Evolutionary conservation across 2,113 vertebrate genomes (phyloP).

Genomic region (Paramormyrops kingsleyae): DNA sequence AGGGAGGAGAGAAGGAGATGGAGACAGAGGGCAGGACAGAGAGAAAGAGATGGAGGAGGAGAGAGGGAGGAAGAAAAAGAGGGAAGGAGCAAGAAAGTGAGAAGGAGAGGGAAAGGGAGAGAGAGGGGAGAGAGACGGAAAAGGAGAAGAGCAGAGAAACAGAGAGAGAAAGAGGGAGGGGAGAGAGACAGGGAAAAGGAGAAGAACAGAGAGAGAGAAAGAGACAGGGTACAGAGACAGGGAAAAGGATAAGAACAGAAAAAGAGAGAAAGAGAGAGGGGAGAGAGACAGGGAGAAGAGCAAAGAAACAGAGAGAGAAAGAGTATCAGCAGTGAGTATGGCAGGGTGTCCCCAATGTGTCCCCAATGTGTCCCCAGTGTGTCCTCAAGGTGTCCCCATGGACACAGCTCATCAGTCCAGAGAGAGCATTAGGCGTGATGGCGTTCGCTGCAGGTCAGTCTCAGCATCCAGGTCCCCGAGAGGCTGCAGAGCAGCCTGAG

Average conservation of each 20-base stretch:
- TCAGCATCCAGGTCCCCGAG: background rate
- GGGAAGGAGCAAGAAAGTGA: background rate
- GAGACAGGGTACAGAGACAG: background rate
- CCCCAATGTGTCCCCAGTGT: background rate
- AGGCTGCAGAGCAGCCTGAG: background rate
- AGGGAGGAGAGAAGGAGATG: background rate
- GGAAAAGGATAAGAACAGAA: background rate
- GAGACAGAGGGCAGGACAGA: background rate
- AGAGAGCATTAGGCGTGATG: background rate
- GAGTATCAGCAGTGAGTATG: background rate
- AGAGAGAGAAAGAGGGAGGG: background rate
- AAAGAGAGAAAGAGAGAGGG: background rate
- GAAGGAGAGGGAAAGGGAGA: background rate
- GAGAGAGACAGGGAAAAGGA: background rate
- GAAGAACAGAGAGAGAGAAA: background rate
- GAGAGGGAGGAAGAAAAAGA: background rate
- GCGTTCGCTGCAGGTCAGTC: background rate
- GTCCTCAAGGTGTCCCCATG: background rate
- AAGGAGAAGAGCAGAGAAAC: no score
- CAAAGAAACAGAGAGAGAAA: background rate
- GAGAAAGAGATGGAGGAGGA: background rate
- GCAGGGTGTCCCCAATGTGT: background rate
- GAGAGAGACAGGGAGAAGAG: no score
- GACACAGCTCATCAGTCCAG: background rate
- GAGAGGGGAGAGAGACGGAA: background rate